Percentiles rank a stretch among this genome's conserved stretches.
These are phyloP conservation scores for Drosophila truncata DNA, from an alignment of 1,140 invertebrate species.

Conservation along the genomic window DNA sequence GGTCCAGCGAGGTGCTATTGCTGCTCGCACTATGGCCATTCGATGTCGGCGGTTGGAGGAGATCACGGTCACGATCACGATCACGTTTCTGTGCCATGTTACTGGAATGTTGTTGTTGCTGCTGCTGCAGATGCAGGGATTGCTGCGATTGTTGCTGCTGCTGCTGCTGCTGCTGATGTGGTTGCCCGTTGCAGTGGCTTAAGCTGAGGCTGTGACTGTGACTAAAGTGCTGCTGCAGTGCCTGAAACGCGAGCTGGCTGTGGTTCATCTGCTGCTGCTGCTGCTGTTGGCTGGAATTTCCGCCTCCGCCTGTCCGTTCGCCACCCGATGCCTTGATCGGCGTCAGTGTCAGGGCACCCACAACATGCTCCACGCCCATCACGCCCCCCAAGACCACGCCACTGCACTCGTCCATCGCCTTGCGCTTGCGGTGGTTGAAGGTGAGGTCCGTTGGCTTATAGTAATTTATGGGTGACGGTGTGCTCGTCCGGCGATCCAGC, in stretches of 20 bases:
- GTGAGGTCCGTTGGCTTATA: constrained; percentile 73
- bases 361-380: constrained; percentile 53
- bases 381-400: constrained; percentile 34
- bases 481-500: constrained; percentile 74
- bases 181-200: constrained; percentile 46
- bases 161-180: constrained; percentile 28
- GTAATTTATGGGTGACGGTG: constrained; percentile 69
- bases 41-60: constrained; percentile 55
- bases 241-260: constrained; percentile 77
- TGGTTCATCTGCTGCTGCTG: constrained; percentile 68
- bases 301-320: constrained; percentile 3
- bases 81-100: constrained; percentile 82
- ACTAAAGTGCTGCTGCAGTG: constrained; percentile 72
- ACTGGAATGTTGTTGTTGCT: constrained; percentile 71
- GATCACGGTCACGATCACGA: constrained; percentile 82
- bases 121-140: constrained; percentile 55
- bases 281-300: constrained; percentile 37
- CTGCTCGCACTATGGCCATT: constrained; percentile 38
- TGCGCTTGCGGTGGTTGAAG: constrained; percentile 70
- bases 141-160: constrained; percentile 31
- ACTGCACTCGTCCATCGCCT: constrained; percentile 64
- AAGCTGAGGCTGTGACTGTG: constrained; percentile 62
- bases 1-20: constrained; percentile 57
- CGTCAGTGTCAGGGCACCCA: constrained; percentile 73
- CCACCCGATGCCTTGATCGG: constrained; percentile 58